Base-by-base conservation (phyloP, 2,888 invertebrate species). In the Beris morrisii region DNA sequence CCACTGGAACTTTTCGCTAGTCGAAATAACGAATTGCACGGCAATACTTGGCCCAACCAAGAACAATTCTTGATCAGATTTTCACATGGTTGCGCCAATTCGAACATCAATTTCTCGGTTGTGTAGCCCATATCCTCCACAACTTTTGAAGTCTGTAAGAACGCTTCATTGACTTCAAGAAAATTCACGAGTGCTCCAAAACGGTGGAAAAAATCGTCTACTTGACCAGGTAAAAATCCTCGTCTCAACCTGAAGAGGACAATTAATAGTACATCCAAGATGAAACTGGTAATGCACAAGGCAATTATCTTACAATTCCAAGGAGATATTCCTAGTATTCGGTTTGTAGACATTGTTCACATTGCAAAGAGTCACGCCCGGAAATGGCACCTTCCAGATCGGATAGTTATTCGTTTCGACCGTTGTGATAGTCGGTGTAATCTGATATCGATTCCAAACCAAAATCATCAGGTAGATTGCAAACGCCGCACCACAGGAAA, bases 351-450 rank as follows among this genome's bases (percentile, higher is more conserved):
- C 81, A 44, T 83, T 77, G 74, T 88, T 88, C 50, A 86, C 77
- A 72, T 85, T 83, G 73, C 88, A 88, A 61, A 88, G 78, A 0
- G 88, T 87, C 0, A 88, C 83, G 0, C 86, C 86, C 7, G 88
- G 88, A 75, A 87, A 88, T 0, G 85, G 84, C 54, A 86, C 84
- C 71, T 87, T 85, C 86, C 87, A 88, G 65, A 88, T 86, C 0
- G 86, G 84, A 65, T 84, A 83, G 73, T 87, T 86, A 0, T 85
- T 87, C 54, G 85, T 84, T 70, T 86, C 85, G 70, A 84, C 83
- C 9, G 73, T 74, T 7, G 74, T 74, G 11, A 75, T 73, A 0
- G 75, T 75, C 4, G 76, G 75, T 38, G 74, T 73, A 4, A 67
- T 67, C 6, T 71, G 69, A 63, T 72, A 75, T 46, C 75, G 65